Evolutionary conservation across 2,113 vertebrate species (phyloP), one percentile per base, ranked within the genome.

Genomic region (Tupaia chinensis): DNA sequence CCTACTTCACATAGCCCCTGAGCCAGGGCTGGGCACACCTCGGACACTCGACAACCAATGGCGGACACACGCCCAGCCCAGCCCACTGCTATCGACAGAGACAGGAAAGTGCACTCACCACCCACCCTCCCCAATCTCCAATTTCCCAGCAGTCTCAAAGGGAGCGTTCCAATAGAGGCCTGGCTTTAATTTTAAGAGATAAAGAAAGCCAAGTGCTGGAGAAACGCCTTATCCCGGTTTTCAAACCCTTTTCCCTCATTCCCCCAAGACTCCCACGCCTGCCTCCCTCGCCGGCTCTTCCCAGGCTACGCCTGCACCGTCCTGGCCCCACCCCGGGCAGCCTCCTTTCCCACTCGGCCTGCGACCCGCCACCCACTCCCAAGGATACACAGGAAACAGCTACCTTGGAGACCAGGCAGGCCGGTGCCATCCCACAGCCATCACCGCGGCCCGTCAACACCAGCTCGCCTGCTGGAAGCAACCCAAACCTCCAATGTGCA

Each of bases 141-240:
- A 63, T 88, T 97, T 96, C 87, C 87, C 91, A 97, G 79, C 80
- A 96, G 72, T 94, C 89, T 80, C 93, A 94, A 84, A n/a, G 9
- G 10, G 77, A 95, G 93, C 0, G 7, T 93, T 97, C 81, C 95
- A 91, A 32, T 22, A 53, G 58, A 95, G 54, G 94, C 93, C 97
- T 98, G 97, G 94, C 93, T 98, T 97, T 95, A 93, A 97, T 97
- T 98, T 96, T 86, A 95, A 72, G 87, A 96, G 96, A 97, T 93
- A 97, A 96, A 93, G 87, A 84, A 53, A 97, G 96, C 97, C 97
- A 98, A 97, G 87, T 44, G 69, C 84, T 96, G 34, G 81, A 95
- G 84, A 95, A 89, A 86, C 66, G 95, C 78, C 54, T 92, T 94
- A 93, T 94, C 96, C 94, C 22, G 2, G 80, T 89, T 92, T 91